These are phyloP conservation scores for Falcaria lacertinaria DNA, from an alignment of 2,888 invertebrate species.

Conservation along the genomic window DNA sequence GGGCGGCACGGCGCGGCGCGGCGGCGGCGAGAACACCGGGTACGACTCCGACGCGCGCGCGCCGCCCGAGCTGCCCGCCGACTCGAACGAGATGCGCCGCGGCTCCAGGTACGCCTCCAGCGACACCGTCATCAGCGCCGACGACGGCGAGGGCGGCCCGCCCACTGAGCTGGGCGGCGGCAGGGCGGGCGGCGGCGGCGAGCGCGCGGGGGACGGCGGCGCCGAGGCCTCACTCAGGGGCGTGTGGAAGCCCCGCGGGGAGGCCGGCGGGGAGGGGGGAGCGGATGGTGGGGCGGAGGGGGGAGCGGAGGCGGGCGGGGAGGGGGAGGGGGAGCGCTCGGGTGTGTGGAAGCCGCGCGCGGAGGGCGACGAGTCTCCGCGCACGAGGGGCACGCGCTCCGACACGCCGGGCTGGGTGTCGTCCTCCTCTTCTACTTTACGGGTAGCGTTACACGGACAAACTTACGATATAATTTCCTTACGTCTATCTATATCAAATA, in stretches of 20 bases:
- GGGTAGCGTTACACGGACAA: conserved; percentile 16
- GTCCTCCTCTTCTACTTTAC: conserved; percentile 54
- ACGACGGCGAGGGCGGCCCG: conserved; percentile 88
- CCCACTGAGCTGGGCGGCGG: conserved; percentile 43
- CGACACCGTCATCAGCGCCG: conserved; percentile 90
- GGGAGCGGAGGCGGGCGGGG: conserved; percentile 83
- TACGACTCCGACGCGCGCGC: conserved; percentile 89
- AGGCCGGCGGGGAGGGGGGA: conserved; percentile 59
- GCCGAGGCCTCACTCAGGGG: conserved; percentile 82
- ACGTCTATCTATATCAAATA: too few species aligned
- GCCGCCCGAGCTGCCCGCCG: conserved; percentile 84
- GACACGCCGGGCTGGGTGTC: conserved; percentile 55
- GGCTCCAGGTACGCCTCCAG: conserved; percentile 93
- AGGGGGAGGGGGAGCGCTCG: conserved; percentile 81
- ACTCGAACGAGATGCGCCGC: conserved; percentile 88
- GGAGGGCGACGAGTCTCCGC: conserved; percentile 77
- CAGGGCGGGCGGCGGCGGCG: conserved; percentile 68
- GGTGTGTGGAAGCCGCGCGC: conserved; percentile 80
- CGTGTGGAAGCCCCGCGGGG: conserved; percentile 86
- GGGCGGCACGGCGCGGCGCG: conserved; percentile 81
- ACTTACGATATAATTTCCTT: conserved; percentile 18
- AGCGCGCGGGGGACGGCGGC: conserved; percentile 62
- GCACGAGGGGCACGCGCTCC: conserved; percentile 63
- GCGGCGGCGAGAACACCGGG: conserved; percentile 91
- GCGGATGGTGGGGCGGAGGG: conserved; percentile 76